Percentiles rank a stretch among this genome's conserved stretches.
These are phyloP conservation scores for Tapirus terrestris DNA, from an alignment of 2,113 vertebrate species.

Conservation along the genomic window DNA sequence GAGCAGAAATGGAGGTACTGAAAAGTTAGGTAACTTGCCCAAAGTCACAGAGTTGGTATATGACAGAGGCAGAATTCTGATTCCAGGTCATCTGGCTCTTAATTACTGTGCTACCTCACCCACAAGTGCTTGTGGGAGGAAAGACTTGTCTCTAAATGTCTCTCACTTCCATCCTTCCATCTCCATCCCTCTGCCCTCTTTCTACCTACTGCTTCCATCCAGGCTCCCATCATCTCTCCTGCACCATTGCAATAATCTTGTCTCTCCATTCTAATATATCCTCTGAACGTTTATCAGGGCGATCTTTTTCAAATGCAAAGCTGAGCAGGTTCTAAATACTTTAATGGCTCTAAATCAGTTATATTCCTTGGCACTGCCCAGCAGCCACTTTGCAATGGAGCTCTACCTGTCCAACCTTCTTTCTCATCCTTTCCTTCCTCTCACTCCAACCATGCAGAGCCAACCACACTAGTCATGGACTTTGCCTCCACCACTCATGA, in stretches of 20 bases:
- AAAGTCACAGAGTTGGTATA: background rate
- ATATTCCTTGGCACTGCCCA: background rate
- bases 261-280: background rate
- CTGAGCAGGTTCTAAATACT: background rate
- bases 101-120: background rate
- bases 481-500: background rate
- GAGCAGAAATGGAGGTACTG: background rate
- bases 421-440: background rate
- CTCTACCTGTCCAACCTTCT: background rate
- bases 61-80: background rate
- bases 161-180: background rate
- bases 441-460: background rate
- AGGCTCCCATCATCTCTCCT: background rate
- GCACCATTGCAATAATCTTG: background rate
- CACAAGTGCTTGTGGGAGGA: background rate
- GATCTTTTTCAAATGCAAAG: background rate
- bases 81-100: background rate
- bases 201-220: background rate
- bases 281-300: background rate
- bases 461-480: background rate
- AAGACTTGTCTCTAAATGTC: background rate
- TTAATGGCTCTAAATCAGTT: background rate
- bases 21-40: background rate
- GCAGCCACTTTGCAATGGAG: background rate
- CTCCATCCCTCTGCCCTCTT: background rate